These are phyloP conservation scores for Rousettus madagascariensis DNA, from an alignment of 2,797 vertebrate genomes.

Conservation along the genomic window DNA sequence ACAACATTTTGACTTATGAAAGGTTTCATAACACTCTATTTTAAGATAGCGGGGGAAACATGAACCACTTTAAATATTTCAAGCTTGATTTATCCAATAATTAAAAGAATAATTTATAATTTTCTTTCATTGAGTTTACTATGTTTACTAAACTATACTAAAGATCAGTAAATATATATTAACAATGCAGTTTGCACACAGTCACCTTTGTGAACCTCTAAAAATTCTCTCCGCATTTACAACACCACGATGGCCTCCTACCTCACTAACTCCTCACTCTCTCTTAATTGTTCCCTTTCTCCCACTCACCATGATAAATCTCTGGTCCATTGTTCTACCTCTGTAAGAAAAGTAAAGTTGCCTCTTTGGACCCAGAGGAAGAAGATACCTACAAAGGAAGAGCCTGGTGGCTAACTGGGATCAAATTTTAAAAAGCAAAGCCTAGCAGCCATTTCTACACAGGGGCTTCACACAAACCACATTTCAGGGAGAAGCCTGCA, in stretches of 20 bases:
- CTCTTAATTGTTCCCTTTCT: neutral
- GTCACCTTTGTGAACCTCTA: neutral
- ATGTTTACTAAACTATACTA: neutral
- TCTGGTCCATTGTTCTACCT: neutral
- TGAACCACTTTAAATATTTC: neutral
- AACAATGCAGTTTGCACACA: neutral
- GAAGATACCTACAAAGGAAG: too few species aligned
- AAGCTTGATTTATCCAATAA: constrained; percentile 34
- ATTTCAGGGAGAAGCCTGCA: too few species aligned
- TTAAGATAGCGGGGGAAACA: neutral
- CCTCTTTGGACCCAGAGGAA: neutral
- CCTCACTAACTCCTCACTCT: neutral
- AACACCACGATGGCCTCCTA: neutral
- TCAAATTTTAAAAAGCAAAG: too few species aligned
- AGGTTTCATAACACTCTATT: neutral
- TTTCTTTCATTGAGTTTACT: constrained; percentile 3
- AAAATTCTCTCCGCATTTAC: neutral
- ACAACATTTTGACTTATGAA: neutral
- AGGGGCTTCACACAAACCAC: too few species aligned
- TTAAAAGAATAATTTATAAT: neutral
- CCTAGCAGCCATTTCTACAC: too few species aligned
- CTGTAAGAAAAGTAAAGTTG: neutral
- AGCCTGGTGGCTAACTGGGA: too few species aligned
- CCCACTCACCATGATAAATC: neutral
- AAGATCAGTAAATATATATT: constrained; percentile 16